These are phyloP conservation scores for Onchidella celtica DNA, from an alignment of 2,888 invertebrate genomes.

Conservation along the genomic window DNA sequence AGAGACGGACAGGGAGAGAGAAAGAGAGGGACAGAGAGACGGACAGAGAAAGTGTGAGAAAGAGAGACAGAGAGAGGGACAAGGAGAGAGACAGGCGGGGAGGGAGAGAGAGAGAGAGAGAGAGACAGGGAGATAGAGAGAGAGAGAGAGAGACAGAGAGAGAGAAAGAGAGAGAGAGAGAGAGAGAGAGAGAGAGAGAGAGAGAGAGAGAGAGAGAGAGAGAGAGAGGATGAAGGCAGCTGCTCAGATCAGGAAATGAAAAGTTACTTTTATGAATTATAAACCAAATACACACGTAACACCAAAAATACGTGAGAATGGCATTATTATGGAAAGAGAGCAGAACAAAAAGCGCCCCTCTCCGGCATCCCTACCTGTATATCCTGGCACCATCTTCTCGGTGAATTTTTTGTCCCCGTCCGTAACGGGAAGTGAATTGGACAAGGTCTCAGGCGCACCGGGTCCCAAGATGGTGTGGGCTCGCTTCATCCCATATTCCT, in stretches of 20 bases:
- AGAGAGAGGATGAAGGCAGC: no score
- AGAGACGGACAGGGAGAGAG: not conserved
- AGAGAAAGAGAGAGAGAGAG: not conserved
- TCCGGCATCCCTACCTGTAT: conserved; percentile 78
- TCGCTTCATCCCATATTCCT: conserved; percentile 53
- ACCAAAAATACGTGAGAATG: no score
- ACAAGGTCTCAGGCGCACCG: conserved; percentile 43
- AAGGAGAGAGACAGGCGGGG: not conserved
- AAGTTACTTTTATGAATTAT: no score
- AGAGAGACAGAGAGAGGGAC: not conserved
- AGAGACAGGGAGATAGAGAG: not conserved
- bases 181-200: no score
- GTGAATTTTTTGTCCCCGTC: conserved; percentile 80
- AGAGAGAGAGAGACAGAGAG: not conserved
- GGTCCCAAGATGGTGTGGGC: conserved; percentile 36
- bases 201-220: no score
- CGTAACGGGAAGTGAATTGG: conserved; percentile 70
- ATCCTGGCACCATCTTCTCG: conserved; percentile 79
- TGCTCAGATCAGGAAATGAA: no score
- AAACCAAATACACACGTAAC: no score
- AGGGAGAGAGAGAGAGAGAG: not conserved
- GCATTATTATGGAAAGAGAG: no score
- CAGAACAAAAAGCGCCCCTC: no score
- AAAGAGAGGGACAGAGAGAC: not conserved
- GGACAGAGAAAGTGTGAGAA: not conserved